Evolutionary conservation across 2,113 vertebrate genomes (phyloP), one percentile per base, ranked within the genome.

Genomic region (Sebastes schlegelii): DNA sequence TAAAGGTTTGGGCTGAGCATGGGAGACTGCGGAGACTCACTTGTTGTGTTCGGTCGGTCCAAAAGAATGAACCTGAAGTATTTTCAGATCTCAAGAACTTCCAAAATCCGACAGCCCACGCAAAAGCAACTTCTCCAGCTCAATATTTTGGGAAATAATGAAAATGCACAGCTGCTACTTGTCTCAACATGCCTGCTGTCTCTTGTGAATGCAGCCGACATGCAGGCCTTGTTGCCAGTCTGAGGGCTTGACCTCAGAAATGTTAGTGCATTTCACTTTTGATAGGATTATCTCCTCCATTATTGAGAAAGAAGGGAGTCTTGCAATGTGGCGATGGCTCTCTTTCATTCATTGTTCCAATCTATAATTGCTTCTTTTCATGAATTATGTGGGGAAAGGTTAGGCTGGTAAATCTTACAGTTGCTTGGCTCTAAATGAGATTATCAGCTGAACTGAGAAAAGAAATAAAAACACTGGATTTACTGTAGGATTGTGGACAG

Each of bases 341-440:
- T 91, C 85, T 91, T 90, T 94, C 88, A 90, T 92, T 86, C 79
- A 86, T 91, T 92, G 87, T 92, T 88, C 85, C 89, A 92, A 92
- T 92, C 92, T 94, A 92, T 95, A 95, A 95, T 95, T 94, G 93
- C 92, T 95, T 95, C 92, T 89, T 87, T 95, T 93, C 87, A 91
- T 88, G 87, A 83, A 68, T 92, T 87, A 89, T 63, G 73, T 75
- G 77, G 49, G 61, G 23, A 88, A 92, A 91, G 86, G 78, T 89
- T 87, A 87, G 70, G 83, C 58, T 67, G 70, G 62, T 84, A 81
- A 88, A 89, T 81, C 63, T 80, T 88, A 88, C 68, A 83, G 84
- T 86, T 67, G 68, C 78, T 77, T 48, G 76, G 85, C 83, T 82
- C 49, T 55, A 45, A 21, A 66, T 21, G 74, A 62, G 74, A 70